A percentile compares a stretch with the other conserved stretches of the same genome.
These are phyloP conservation scores for Myrmecophaga tridactyla DNA, from an alignment of 2,113 vertebrate species.

Conservation along the genomic window DNA sequence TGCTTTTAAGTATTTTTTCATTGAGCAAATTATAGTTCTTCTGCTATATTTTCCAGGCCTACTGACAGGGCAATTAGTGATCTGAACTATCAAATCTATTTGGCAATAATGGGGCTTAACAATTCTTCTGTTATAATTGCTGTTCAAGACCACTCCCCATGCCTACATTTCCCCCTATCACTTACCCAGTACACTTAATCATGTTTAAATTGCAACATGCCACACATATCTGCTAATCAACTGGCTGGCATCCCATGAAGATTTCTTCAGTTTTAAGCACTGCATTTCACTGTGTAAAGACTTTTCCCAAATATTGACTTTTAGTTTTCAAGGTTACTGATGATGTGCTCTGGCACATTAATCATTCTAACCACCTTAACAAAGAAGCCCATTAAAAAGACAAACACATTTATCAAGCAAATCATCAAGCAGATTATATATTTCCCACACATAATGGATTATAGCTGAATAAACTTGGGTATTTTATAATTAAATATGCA, in stretches of 20 bases:
- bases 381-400: slow-evolving; percentile 81
- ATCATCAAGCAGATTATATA: slow-evolving; percentile 76
- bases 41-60: slow-evolving; percentile 57
- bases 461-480: slow-evolving; percentile 65
- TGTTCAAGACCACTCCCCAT: slow-evolving; percentile 22
- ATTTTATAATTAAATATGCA: slow-evolving; percentile 71
- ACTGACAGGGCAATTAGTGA: slow-evolving; percentile 66
- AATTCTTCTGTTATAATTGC: slow-evolving; percentile 62
- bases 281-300: slow-evolving; percentile 54
- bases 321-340: slow-evolving; percentile 81
- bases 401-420: slow-evolving; percentile 81
- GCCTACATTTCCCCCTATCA: not conserved
- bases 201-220: slow-evolving; percentile 81
- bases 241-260: slow-evolving; percentile 69
- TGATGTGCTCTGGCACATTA: slow-evolving; percentile 70
- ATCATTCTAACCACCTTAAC: slow-evolving; percentile 74
- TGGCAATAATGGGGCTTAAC: slow-evolving; percentile 64
- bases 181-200: slow-evolving; percentile 76
- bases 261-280: slow-evolving; percentile 73
- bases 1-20: slow-evolving; percentile 61
- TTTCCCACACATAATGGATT: slow-evolving; percentile 71
- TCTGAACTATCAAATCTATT: slow-evolving; percentile 56
- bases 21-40: slow-evolving; percentile 51
- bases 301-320: slow-evolving; percentile 83
- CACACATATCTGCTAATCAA: slow-evolving; percentile 74